Percentiles rank a stretch among this genome's conserved stretches.
Evolutionary conservation across 1,140 invertebrate species (phyloP).

Genomic region (Nasonia vitripennis): DNA sequence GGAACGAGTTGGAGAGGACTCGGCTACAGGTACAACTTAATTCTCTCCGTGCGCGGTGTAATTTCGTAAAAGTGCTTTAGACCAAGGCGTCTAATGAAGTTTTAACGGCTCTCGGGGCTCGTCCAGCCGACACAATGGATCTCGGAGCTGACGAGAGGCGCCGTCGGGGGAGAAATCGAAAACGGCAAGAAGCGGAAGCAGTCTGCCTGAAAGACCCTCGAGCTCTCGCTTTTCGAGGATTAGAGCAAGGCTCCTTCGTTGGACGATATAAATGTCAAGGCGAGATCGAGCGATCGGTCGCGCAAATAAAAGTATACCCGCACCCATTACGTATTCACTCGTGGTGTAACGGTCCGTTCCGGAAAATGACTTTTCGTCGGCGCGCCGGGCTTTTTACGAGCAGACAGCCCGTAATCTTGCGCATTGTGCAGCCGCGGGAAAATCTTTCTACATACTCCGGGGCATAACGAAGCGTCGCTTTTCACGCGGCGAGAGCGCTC

Average conservation of each 20-base stretch:
- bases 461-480: neutral
- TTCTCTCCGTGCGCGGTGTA: constrained; percentile 49
- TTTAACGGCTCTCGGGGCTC: constrained; percentile 48
- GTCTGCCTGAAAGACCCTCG: neutral
- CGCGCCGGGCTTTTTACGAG: constrained; percentile 17
- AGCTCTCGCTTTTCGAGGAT: neutral
- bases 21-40: constrained; percentile 48
- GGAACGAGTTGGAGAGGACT: constrained; percentile 14
- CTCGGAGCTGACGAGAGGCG: neutral
- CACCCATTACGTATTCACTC: neutral
- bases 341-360: neutral
- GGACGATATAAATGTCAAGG: neutral
- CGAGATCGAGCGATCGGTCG: neutral
- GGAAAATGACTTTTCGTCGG: constrained; percentile 3
- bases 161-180: neutral
- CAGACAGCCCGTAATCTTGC: neutral
- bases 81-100: constrained; percentile 55
- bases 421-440: neutral
- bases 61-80: constrained; percentile 56
- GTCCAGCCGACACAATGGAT: constrained; percentile 34
- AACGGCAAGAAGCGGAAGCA: neutral
- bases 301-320: neutral
- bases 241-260: too few species aligned
- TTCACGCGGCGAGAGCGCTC: neutral
- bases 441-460: neutral